Percentiles rank a stretch among this genome's conserved stretches.
Conservation (phyloP, 2,797 vertebrate species). For the Tokudaia tokunoshimensis region DNA sequence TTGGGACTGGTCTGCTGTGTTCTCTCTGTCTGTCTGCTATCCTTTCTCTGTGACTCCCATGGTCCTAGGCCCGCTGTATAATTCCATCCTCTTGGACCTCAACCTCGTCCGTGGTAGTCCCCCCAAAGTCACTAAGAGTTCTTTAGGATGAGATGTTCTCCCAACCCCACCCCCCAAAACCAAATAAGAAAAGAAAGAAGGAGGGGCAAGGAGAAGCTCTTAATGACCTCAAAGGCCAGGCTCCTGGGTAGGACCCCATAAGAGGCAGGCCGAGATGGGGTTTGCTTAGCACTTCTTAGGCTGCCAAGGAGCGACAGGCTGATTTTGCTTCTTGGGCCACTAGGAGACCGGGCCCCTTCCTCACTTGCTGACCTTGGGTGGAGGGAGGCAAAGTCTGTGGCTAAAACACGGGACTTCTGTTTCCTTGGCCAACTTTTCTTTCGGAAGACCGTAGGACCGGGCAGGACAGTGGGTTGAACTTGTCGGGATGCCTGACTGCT, state of each 20-base stretch:
- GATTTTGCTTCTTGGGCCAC: neutral
- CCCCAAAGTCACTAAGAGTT: neutral
- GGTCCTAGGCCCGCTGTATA: neutral
- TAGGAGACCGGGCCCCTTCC: neutral
- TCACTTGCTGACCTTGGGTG: neutral
- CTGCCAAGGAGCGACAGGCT: neutral
- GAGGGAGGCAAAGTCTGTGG: neutral
- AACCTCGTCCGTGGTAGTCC: neutral
- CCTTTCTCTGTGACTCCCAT: neutral
- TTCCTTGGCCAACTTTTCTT: neutral
- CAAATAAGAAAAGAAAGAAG: neutral
- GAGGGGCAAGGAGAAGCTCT: neutral
- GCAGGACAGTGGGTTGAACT: neutral
- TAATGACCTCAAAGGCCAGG: neutral
- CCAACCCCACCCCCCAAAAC: neutral
- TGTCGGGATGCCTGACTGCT: neutral
- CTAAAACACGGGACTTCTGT: neutral
- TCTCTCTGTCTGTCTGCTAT: no score
- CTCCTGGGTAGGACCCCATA: accelerated
- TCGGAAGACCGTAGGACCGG: neutral
- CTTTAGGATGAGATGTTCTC: neutral
- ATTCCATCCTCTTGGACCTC: neutral
- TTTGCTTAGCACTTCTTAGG: accelerated
- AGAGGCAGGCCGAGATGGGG: neutral
- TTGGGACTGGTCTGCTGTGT: neutral